Evolutionary conservation across 2,888 invertebrate species (phyloP), one percentile per base, ranked within the genome.

Genomic region (Mythimna lalbum): DNA sequence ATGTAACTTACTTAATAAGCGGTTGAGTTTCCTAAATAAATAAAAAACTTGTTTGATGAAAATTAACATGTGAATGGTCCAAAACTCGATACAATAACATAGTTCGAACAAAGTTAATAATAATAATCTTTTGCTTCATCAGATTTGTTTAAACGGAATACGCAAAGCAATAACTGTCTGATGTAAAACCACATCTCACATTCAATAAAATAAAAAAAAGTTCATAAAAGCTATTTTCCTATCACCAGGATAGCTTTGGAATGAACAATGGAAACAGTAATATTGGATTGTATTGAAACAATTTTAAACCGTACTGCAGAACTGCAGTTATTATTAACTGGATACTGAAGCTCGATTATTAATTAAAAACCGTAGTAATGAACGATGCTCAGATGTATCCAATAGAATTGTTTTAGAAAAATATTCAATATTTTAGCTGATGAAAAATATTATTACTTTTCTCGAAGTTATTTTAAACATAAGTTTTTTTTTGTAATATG

Each of bases 171-270:
- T 33, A n/a, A 23, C 17, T n/a, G 17, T 36, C 17, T 55, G 3
- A 4, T 61, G 19, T 59, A 43, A 69, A 21, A 21, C 19, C 7
- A 36, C 3, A 49, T 31, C 7, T 55, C 39, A 10, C 14, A 64
- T 1, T 43, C 7, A 33, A 57, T 59, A 36, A 19, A 36, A 57
- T 47, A 27, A 57, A 36, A 36, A 19, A 36, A 57, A 31, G 27
- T 59, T 47, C 14, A 59, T 36, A 50, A 36, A 23, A 53, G 19
- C 27, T 59, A 39, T 73, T 65, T 65, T 73, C 9, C 36, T 17
- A 49, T 62, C 5, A 21, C 7, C 19, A 2, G n/a, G 7, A 62
- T 12, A n/a, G 23, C 50, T 47, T 49, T n/a, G n/a, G 5, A 60
- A 73, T 33, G 23, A 4, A 65, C n/a, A 17, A 60, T 65, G 27